Evolutionary conservation across 2,888 invertebrate genomes (phyloP).

Genomic region (Zaprionus bogoriensis): DNA sequence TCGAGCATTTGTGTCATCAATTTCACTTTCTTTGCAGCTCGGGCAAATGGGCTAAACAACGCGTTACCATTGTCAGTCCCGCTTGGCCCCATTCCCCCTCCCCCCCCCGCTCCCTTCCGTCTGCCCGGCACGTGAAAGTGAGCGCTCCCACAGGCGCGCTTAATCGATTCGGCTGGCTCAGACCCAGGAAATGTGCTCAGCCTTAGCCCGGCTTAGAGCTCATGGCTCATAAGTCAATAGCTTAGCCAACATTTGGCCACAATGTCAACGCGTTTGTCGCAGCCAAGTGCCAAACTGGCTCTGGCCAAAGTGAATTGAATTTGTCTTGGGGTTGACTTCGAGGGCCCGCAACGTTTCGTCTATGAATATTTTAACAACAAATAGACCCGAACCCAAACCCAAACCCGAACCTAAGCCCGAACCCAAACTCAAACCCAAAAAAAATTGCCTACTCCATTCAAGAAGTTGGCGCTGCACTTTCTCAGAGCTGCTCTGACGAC

Average conservation of each 20-base stretch:
- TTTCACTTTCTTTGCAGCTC: conserved; percentile 77
- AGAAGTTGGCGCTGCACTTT: conserved; percentile 61
- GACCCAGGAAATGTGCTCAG: conserved; percentile 22
- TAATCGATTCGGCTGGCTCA: conserved; percentile 36
- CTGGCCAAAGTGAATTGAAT: conserved; percentile 61
- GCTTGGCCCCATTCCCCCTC: neutral
- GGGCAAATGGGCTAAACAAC: conserved; percentile 51
- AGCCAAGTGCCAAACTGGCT: conserved; percentile 20
- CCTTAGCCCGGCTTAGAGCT: neutral
- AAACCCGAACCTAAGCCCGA: conserved; percentile 2
- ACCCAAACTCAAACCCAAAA: conserved; percentile 9
- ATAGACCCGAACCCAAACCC: conserved; percentile 27
- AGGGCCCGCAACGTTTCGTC: conserved; percentile 52
- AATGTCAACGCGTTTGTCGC: conserved; percentile 42
- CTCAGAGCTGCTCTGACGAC: conserved; percentile 51
- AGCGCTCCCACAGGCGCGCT: conserved; percentile 59
- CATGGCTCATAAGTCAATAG: conserved; percentile 40
- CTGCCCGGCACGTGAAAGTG: conserved; percentile 36
- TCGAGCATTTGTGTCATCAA: conserved; percentile 78
- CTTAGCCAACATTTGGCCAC: conserved; percentile 43
- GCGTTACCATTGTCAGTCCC: conserved; percentile 42
- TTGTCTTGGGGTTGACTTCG: conserved; percentile 46
- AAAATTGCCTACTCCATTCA: conserved; percentile 26
- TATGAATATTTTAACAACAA: conserved; percentile 68
- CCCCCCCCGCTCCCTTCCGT: neutral